These are phyloP conservation scores for Penaeus monodon DNA, from an alignment of 2,888 invertebrate species.

Conservation along the genomic window DNA sequence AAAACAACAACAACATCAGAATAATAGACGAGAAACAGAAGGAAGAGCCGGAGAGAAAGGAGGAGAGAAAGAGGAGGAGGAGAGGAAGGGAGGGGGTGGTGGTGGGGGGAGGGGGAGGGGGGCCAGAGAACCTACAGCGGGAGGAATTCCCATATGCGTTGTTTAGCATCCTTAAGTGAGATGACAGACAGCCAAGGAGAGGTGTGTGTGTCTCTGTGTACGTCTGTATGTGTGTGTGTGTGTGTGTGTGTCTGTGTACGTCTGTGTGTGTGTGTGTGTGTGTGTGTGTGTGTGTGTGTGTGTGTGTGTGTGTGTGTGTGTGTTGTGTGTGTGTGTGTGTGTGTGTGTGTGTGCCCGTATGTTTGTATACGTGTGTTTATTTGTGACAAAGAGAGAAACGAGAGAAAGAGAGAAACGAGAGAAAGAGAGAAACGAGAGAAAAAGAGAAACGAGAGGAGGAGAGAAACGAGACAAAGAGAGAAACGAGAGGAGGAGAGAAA, in stretches of 20 bases:
- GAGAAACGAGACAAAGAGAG: neutral
- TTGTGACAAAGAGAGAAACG: slow-evolving; percentile 6
- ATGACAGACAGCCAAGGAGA: neutral
- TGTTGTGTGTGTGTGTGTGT: no score
- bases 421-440: neutral
- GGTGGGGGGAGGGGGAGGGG: neutral
- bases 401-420: slow-evolving; percentile 25
- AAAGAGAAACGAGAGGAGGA: neutral
- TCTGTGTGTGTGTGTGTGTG: no score
- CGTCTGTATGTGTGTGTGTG: no score
- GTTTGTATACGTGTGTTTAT: slow-evolving; percentile 24
- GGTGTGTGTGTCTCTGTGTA: no score
- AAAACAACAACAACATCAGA: no score
- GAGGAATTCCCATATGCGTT: no score
- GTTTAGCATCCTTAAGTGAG: no score
- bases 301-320: no score
- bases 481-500: neutral
- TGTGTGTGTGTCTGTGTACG: no score
- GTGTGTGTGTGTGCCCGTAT: neutral
- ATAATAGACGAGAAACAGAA: no score
- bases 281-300: no score
- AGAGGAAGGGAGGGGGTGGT: no score
- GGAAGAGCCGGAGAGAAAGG: neutral
- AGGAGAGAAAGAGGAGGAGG: neutral
- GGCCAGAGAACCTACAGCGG: neutral